phyloP scores from a whole-genome alignment of 64 coral and sea anemone species.

The Montipora efflorescens region DNA sequence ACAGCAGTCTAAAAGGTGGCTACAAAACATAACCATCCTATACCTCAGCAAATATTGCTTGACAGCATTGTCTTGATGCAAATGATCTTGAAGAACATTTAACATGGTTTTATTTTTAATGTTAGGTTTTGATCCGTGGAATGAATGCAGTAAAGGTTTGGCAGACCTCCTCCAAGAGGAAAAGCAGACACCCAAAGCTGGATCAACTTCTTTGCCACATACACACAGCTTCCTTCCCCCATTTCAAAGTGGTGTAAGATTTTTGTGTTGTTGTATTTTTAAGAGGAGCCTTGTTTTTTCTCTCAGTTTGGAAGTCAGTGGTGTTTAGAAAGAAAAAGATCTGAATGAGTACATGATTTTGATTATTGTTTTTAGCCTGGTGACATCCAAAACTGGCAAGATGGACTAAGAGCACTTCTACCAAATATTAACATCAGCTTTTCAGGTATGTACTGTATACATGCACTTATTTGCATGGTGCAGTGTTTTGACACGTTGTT shows the following conservation, averaged over 20 bases:
- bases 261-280: neutral
- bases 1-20: too few relatives aligned
- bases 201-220: neutral
- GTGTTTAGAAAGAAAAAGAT: neutral
- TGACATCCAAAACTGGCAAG: conserved; percentile 90
- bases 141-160: conserved; percentile 92
- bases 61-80: too few relatives aligned
- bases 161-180: conserved; percentile 93
- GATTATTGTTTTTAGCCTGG: conserved; percentile 16
- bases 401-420: conserved; percentile 88
- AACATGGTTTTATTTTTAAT: neutral
- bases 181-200: conserved; percentile 17
- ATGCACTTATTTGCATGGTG: neutral
- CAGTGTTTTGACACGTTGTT: too few relatives aligned
- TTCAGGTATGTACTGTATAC: conserved; percentile 65
- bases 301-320: neutral
- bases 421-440: conserved; percentile 99
- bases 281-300: neutral
- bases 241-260: conserved; percentile 19
- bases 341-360: neutral
- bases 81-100: too few relatives aligned
- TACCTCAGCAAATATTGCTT: too few relatives aligned
- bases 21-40: too few relatives aligned
- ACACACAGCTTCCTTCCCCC: neutral
- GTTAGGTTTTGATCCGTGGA: conserved; percentile 95